A percentile compares a stretch with the other conserved stretches of the same genome.
Evolutionary conservation across 2,797 vertebrate species (phyloP).

Genomic region (Mus minutoides): DNA sequence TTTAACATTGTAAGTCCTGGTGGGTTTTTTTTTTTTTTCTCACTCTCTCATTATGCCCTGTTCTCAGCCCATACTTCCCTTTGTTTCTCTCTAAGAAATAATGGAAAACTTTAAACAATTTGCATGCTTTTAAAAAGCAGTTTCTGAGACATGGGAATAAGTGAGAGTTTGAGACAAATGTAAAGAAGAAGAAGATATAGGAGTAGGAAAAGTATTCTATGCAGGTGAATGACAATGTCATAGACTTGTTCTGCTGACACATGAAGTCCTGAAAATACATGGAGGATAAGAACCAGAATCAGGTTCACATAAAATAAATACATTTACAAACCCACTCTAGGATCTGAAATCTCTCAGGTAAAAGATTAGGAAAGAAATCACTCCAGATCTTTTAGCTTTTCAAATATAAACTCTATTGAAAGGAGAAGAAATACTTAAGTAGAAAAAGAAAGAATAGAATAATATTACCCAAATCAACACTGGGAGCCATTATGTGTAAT

Average conservation of each 20-base stretch:
- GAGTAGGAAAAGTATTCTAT: constrained; percentile 4
- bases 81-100: constrained; percentile 58
- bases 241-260: neutral
- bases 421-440: constrained; percentile 31
- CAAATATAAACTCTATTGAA: constrained; percentile 4
- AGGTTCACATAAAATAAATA: neutral
- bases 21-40: neutral
- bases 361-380: neutral
- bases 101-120: constrained; percentile 63
- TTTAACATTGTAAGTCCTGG: constrained; percentile 76
- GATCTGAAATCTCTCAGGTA: constrained; percentile 9
- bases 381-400: neutral
- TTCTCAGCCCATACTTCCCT: constrained; percentile 23
- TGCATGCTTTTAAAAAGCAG: constrained; percentile 57
- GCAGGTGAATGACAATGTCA: neutral
- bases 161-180: constrained; percentile 53
- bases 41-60: constrained; percentile 64
- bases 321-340: neutral
- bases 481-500: neutral
- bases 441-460: constrained; percentile 2
- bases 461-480: neutral
- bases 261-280: constrained; percentile 24
- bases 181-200: constrained; percentile 2
- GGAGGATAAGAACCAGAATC: neutral
- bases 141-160: constrained; percentile 41